Evolutionary conservation across 2,888 invertebrate species (phyloP).

Genomic region (Scaeva pyrastri): DNA sequence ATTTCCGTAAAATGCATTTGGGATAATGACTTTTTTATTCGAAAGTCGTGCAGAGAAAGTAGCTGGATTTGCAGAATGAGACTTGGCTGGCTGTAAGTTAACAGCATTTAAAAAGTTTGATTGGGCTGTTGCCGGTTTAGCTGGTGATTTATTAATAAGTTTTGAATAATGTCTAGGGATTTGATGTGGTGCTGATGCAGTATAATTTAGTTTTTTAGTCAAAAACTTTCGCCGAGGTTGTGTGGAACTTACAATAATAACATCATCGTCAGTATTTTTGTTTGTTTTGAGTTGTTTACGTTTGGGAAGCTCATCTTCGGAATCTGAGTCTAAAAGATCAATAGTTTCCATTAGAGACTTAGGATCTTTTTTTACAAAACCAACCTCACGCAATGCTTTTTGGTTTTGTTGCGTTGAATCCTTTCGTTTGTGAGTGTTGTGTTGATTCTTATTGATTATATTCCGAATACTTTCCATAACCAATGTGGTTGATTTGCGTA

Average conservation of each 20-base stretch:
- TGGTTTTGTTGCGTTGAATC: slow-evolving; percentile 6
- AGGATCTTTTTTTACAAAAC: slow-evolving; percentile 58
- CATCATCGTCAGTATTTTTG: slow-evolving; percentile 57
- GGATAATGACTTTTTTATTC: slow-evolving; percentile 78
- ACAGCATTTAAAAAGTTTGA: slow-evolving; percentile 79
- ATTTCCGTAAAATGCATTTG: slow-evolving; percentile 79
- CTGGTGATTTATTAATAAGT: neutral
- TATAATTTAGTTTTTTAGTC: slow-evolving; percentile 19
- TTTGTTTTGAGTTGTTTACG: slow-evolving; percentile 4
- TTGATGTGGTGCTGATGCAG: slow-evolving; percentile 7
- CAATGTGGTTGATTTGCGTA: slow-evolving; percentile 41
- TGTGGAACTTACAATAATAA: slow-evolving; percentile 61
- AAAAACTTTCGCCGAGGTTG: slow-evolving; percentile 32
- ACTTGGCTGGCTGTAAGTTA: slow-evolving; percentile 76
- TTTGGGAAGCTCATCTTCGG: slow-evolving; percentile 46
- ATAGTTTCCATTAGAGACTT: slow-evolving; percentile 67
- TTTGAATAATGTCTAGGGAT: neutral
- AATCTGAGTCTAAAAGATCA: slow-evolving; percentile 63
- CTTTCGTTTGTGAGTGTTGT: slow-evolving; percentile 21
- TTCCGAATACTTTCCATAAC: slow-evolving; percentile 48
- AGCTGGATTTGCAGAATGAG: slow-evolving; percentile 73
- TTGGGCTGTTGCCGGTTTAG: slow-evolving; percentile 73
- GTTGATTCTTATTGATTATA: slow-evolving; percentile 54
- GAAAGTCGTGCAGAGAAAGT: slow-evolving; percentile 77
- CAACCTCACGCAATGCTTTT: slow-evolving; percentile 9